Evolutionary conservation across 2,797 vertebrate species (phyloP), one percentile per base, ranked within the genome.

Genomic region (Melanogrammus aeglefinus): DNA sequence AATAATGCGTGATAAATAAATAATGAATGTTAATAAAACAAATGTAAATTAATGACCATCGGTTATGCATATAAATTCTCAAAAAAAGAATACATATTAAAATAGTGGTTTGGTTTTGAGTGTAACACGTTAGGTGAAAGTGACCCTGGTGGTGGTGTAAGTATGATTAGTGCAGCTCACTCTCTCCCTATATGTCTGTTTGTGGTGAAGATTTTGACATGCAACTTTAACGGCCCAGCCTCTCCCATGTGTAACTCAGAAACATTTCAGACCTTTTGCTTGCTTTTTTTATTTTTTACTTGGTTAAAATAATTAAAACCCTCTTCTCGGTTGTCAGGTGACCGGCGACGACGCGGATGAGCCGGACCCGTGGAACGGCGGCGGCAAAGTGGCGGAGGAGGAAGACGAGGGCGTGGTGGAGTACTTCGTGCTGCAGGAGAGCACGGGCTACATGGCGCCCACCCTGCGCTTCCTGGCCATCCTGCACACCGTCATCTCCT

Each of bases 391-490:
- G 4, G 92, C 91, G 4, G 95, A 96, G 2, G 94, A 95, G 74
- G 96, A 97, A 12, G 96, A 97, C 2, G 97, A 98, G n/a, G 95
- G 95, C 36, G 96, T 94, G 0, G 91, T 97, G n/a, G 97, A 98
- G 81, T 98, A 97, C 90, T 99, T 98, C 72, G 96, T 99, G 76
- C 92, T 99, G 84, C 97, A 99, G 91, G 98, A 99, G 91, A 98
- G 96, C 88, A 99, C 97, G 0, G 98, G 98, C 21, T 99, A 99
- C 84, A 99, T 99, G 98, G 98, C 98, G 0, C 98, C 98, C 0
- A 93, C 97, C 0, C 93, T 99, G 70, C 94, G 96, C 79, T 96
- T 95, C 78, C 79, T 99, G 81, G 97, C 98, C 70, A 85, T 99
- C 47, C 91, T 99, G 77, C 98, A 99, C 86, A 99, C 98, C 0